Base-by-base conservation (phyloP, 2,797 vertebrate species). In the Cossypha dichroa region DNA sequence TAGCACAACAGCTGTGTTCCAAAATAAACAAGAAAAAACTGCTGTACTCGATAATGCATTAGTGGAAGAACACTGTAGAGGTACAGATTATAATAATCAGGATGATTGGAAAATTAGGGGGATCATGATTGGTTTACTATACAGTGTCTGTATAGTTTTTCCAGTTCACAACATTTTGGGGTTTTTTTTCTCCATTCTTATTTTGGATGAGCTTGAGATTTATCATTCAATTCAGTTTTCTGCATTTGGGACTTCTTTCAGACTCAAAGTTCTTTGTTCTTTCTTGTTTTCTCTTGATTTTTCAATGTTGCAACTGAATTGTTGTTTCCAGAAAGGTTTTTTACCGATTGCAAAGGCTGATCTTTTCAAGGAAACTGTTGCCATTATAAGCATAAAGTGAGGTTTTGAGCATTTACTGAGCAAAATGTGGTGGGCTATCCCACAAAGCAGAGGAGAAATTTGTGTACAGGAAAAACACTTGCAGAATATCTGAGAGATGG, bases 21-120 rank as follows among this genome's bases (percentile, higher is more conserved):
- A 95, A 91, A 97, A 92, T 94, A 95, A 97, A 93, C 43, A 93
- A 82, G 60, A 94, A 69, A 62, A 94, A 87, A 23, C 59, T 93
- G n/a, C 76, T 89, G 55, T 88, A 73, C 40, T 85, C 93, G 73
- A 55, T 88, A 95, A 93, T 64, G 31, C 81, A 88, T 92, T 91
- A 92, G 54, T 90, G 54, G n/a, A 89, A 34, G 17, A 43, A 69
- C 45, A 48, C 51, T 55, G 23, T 45, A 73, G 56, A 94, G 73
- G 58, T 94, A 58, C 81, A 96, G 79, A 96, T 96, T 95, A 85
- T 82, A 80, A 41, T 64, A 96, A 94, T 90, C 69, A 84, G 46
- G 60, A 83, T 78, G 58, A 90, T 0, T 91, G 81, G 73, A 97
- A 97, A 93, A 94, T 92, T 92, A 78, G n/a, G 34, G 78, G 74